These are phyloP conservation scores for Drymodes brunneopygia DNA, from an alignment of 2,113 vertebrate species.

Conservation along the genomic window DNA sequence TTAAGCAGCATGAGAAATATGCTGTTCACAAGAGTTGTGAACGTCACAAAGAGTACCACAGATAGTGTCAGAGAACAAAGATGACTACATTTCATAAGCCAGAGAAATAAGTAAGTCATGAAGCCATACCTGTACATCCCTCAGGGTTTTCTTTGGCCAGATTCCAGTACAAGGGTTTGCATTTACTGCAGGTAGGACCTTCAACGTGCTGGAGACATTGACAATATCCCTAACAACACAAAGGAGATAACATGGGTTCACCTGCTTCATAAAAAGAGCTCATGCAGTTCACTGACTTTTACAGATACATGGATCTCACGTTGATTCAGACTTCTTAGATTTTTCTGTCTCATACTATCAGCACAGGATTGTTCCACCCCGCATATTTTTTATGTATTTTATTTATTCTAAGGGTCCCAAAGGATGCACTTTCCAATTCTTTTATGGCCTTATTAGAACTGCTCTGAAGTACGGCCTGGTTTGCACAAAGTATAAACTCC, in stretches of 20 bases:
- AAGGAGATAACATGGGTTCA: not conserved
- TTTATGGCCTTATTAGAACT: not conserved
- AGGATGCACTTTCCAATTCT: not conserved
- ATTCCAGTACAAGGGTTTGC: conserved; percentile 91
- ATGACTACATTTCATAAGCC: not conserved
- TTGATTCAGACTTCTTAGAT: not conserved
- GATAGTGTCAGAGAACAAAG: not conserved
- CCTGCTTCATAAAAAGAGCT: not conserved
- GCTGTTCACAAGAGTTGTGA: not conserved
- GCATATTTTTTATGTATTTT: fast-evolving
- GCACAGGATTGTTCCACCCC: not conserved
- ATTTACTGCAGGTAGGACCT: conserved; percentile 79
- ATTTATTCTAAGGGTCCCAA: not conserved
- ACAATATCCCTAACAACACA: conserved; percentile 78
- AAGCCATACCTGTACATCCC: conserved; percentile 81
- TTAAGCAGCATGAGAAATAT: not conserved
- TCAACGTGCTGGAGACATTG: conserved; percentile 79
- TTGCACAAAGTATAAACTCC: not conserved
- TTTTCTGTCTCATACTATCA: not conserved
- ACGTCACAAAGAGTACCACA: not conserved
- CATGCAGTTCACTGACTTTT: not conserved
- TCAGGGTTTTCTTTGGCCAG: conserved; percentile 74
- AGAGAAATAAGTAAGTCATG: not conserved
- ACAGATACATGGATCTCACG: not conserved
- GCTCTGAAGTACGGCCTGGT: not conserved